phyloP scores from a whole-genome alignment of 1,140 invertebrate species.

The Macrostomum lignano region DNA sequence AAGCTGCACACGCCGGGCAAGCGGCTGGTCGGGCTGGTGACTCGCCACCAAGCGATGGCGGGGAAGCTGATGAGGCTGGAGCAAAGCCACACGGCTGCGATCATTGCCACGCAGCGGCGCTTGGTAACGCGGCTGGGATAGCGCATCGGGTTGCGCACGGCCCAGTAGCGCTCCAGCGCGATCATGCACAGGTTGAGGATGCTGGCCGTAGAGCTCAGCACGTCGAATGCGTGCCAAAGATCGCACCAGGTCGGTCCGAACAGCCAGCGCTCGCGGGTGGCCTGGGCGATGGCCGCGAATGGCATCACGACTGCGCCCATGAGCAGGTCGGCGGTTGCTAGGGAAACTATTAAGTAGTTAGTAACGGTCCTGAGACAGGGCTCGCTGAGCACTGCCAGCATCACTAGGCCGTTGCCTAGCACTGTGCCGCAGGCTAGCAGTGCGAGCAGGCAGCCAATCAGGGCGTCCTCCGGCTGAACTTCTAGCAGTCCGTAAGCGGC shows the following conservation, averaged over 20 bases:
- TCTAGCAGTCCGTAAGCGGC: too few relatives aligned
- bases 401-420: conserved; percentile 3
- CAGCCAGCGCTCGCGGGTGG: too few relatives aligned
- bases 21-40: too few relatives aligned
- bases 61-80: conserved; percentile 73
- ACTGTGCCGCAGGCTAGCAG: too few relatives aligned
- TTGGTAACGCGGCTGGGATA: conserved; percentile 77
- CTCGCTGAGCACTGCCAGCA: neutral
- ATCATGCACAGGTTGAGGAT: conserved; percentile 85
- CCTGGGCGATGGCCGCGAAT: too few relatives aligned
- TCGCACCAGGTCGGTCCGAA: conserved; percentile 69
- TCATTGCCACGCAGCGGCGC: conserved; percentile 60
- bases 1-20: conserved; percentile 29
- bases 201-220: conserved; percentile 77
- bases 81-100: conserved; percentile 62
- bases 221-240: conserved; percentile 80
- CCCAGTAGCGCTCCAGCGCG: conserved; percentile 41
- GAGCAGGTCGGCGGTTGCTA: too few relatives aligned
- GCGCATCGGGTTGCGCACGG: conserved; percentile 84
- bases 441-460: too few relatives aligned
- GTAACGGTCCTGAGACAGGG: neutral
- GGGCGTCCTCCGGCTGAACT: too few relatives aligned
- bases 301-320: too few relatives aligned
- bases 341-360: too few relatives aligned
- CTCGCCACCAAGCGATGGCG: conserved; percentile 69